These are phyloP conservation scores for Physella acuta DNA, from an alignment of 1,140 invertebrate genomes.

Conservation along the genomic window DNA sequence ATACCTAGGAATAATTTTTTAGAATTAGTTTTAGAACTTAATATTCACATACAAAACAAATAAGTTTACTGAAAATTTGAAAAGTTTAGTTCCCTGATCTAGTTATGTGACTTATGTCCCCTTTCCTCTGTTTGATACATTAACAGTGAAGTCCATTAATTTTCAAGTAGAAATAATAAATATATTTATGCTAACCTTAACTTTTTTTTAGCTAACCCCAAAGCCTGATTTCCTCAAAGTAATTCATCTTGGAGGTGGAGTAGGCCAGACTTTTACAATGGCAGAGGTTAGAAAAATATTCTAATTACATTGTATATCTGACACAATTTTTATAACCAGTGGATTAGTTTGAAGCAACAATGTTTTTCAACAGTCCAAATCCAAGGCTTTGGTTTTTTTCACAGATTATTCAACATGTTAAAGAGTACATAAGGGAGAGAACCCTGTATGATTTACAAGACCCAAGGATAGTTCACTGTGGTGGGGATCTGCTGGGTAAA, in stretches of 20 bases:
- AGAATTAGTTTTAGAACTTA: no score
- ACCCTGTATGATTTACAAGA: conserved; percentile 40
- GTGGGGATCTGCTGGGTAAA: conserved; percentile 34
- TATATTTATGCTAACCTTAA: no score
- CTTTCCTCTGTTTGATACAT: no score
- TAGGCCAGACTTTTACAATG: conserved; percentile 37
- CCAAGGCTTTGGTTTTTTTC: no score
- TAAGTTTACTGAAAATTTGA: no score
- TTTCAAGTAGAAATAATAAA: no score
- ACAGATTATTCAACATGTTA: conserved; percentile 40
- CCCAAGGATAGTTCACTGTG: conserved; percentile 40
- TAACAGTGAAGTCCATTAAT: no score
- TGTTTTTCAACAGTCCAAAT: neutral
- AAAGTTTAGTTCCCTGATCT: no score
- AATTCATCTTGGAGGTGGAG: conserved; percentile 32
- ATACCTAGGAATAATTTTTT: no score
- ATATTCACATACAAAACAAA: no score
- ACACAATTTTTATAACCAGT: neutral
- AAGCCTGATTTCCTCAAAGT: conserved; percentile 33
- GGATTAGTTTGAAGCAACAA: neutral
- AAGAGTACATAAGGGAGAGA: conserved; percentile 40
- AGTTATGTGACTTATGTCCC: no score
- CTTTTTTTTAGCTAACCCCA: conserved; percentile 35
- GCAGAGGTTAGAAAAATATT: conserved; percentile 35
- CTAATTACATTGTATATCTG: neutral